Evolutionary conservation across 2,888 invertebrate genomes (phyloP).

Genomic region (Pomacea canaliculata): DNA sequence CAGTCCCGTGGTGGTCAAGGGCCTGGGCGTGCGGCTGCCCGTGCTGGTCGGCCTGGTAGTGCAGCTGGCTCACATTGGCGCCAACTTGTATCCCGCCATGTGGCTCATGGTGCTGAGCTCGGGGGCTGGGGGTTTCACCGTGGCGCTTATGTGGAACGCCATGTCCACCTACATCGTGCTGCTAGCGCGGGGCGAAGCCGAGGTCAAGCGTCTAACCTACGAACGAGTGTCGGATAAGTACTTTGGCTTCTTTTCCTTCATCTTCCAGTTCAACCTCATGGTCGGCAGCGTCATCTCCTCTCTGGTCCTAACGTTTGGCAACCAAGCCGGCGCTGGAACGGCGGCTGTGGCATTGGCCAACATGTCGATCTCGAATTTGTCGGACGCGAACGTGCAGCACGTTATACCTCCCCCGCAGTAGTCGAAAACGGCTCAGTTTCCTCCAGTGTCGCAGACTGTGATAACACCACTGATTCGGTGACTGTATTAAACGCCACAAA

Average conservation of each 20-base stretch:
- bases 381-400: neutral
- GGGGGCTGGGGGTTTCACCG: slow-evolving; percentile 55
- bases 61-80: slow-evolving; percentile 54
- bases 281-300: slow-evolving; percentile 64
- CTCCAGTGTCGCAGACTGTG: neutral
- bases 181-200: slow-evolving; percentile 55
- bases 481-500: neutral
- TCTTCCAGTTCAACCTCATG: slow-evolving; percentile 60
- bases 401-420: neutral
- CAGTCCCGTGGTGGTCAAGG: slow-evolving; percentile 60
- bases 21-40: slow-evolving; percentile 54
- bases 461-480: neutral
- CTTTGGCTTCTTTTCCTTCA: slow-evolving; percentile 64
- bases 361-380: neutral
- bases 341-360: neutral
- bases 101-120: slow-evolving; percentile 60
- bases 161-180: slow-evolving; percentile 65
- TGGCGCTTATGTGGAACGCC: slow-evolving; percentile 63
- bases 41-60: slow-evolving; percentile 47
- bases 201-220: slow-evolving; percentile 45
- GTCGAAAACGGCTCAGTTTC: neutral
- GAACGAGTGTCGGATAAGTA: slow-evolving; percentile 56
- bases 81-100: slow-evolving; percentile 58
- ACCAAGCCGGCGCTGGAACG: neutral
- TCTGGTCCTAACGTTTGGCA: slow-evolving; percentile 44